Percentiles rank a stretch among this genome's conserved stretches.
Evolutionary conservation across 2,113 vertebrate species (phyloP).

Genomic region (Urocynchramus pylzowi): DNA sequence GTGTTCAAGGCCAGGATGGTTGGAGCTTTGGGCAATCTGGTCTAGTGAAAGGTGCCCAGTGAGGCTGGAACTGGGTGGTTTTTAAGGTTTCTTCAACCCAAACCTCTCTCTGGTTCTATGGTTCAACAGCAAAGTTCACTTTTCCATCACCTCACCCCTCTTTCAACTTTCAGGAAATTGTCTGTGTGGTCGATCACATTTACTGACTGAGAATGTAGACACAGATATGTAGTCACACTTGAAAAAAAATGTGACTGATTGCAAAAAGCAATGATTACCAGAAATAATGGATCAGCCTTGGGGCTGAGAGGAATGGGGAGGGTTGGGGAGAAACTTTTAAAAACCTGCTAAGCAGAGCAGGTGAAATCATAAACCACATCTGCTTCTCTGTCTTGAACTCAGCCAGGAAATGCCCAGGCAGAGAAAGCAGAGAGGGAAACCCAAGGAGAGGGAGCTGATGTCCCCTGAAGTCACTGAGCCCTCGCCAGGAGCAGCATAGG

Average conservation of each 20-base stretch:
- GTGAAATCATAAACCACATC: not conserved
- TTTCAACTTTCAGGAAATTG: not conserved
- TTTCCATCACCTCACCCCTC: not conserved
- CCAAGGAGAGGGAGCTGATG: fast-evolving
- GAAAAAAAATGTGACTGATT: not conserved
- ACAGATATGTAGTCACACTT: not conserved
- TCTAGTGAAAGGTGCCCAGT: not conserved
- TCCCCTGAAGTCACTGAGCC: not conserved
- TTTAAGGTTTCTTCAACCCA: not conserved
- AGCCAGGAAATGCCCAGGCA: not conserved
- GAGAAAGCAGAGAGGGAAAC: not conserved
- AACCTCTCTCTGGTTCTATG: not conserved
- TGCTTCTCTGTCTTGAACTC: not conserved
- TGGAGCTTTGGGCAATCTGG: not conserved
- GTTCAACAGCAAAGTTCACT: not conserved
- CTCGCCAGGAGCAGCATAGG: not conserved
- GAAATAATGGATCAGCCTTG: not conserved
- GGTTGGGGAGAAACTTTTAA: not conserved
- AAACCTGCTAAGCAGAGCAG: not conserved
- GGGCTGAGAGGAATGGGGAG: not conserved
- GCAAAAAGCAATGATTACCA: not conserved
- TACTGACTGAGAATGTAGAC: not conserved
- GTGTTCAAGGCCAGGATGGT: not conserved
- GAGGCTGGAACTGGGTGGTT: not conserved
- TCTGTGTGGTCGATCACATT: not conserved